Percentiles rank a stretch among this genome's conserved stretches.
These are phyloP conservation scores for Papio anubis DNA, from an alignment of 2,113 vertebrate species.

Conservation along the genomic window DNA sequence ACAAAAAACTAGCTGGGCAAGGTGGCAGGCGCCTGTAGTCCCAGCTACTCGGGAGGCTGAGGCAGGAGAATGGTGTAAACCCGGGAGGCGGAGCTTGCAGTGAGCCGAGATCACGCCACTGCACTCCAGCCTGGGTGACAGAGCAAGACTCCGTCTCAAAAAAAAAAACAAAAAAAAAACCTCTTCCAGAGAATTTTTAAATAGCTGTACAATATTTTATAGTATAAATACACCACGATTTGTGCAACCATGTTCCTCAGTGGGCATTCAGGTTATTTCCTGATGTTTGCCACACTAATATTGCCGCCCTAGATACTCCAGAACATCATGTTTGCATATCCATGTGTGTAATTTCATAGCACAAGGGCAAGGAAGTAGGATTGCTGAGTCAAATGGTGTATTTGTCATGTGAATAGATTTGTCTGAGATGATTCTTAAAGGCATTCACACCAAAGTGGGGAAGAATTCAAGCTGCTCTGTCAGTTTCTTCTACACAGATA, in stretches of 20 bases:
- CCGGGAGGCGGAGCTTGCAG: no score
- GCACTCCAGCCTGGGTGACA: no score
- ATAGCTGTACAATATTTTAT: not conserved
- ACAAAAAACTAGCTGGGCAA: no score
- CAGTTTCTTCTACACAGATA: not conserved
- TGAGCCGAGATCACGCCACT: no score
- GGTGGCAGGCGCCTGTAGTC: no score
- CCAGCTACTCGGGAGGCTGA: no score
- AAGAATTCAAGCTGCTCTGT: not conserved
- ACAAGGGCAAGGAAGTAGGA: no score
- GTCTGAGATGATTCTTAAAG: fast-evolving
- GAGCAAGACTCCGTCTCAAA: no score
- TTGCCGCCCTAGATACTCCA: fast-evolving
- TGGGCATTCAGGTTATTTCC: not conserved
- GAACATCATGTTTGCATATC: fast-evolving
- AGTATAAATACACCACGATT: not conserved
- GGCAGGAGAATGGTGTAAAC: no score
- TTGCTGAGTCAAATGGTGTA: fast-evolving
- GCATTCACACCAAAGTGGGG: fast-evolving
- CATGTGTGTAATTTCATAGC: fast-evolving
- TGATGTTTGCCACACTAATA: not conserved
- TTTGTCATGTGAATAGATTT: not conserved
- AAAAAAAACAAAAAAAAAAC: no score
- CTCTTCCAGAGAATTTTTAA: not conserved
- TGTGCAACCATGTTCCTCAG: not conserved